These are phyloP conservation scores for Phaethornis superciliosus DNA, from an alignment of 2,113 vertebrate species.

Conservation along the genomic window DNA sequence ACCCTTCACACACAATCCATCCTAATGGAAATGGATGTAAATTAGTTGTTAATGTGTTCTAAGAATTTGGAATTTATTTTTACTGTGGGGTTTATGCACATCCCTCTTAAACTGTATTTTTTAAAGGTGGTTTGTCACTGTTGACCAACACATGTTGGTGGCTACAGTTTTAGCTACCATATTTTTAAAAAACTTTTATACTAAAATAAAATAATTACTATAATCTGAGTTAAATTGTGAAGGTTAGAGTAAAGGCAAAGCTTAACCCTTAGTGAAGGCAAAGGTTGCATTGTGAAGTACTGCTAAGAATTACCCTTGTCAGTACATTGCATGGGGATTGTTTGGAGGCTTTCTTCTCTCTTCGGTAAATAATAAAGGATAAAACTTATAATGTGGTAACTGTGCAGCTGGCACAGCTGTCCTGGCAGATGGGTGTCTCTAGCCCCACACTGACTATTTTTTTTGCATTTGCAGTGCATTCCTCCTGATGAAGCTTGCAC, in stretches of 20 bases:
- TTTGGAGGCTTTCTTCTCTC: not conserved
- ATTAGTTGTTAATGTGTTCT: not conserved
- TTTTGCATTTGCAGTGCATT: conserved; percentile 81
- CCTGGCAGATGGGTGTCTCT: not conserved
- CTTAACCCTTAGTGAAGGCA: not conserved
- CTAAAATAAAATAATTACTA: not conserved
- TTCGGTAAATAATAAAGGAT: not conserved
- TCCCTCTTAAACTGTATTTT: not conserved
- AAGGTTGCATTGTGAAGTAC: not conserved
- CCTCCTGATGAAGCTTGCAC: conserved; percentile 83
- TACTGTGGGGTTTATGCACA: not conserved
- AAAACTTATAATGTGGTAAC: not conserved
- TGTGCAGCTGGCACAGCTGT: not conserved
- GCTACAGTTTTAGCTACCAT: not conserved
- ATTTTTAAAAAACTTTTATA: not conserved
- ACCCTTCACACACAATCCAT: no score
- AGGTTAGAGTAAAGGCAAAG: not conserved
- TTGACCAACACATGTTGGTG: not conserved
- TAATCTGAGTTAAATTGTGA: not conserved
- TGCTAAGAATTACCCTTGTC: not conserved
- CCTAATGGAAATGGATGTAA: not conserved
- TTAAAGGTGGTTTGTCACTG: not conserved
- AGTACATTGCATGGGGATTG: not conserved
- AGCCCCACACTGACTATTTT: not conserved
- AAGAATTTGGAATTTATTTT: not conserved